These are phyloP conservation scores for Setophaga coronata DNA, from an alignment of 2,113 vertebrate species.

Conservation along the genomic window DNA sequence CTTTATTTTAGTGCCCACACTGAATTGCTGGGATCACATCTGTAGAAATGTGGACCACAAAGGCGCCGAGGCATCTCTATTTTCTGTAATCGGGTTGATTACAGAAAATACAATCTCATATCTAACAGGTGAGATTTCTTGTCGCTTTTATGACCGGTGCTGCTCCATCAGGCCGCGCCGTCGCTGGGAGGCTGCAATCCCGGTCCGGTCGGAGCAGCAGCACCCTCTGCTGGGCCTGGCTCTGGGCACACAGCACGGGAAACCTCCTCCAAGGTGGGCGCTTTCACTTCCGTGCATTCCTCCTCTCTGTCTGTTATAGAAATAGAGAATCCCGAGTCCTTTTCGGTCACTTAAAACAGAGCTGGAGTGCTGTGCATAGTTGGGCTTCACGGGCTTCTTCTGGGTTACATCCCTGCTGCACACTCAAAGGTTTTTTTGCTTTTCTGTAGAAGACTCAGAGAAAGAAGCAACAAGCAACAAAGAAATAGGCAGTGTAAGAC, in stretches of 20 bases:
- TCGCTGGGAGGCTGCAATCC: accelerated
- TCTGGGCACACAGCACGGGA: accelerated
- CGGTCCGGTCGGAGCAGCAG: not conserved
- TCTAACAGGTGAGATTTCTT: accelerated
- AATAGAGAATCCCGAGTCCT: accelerated
- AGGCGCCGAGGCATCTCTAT: accelerated
- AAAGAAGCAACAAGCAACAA: not conserved
- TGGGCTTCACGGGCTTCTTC: not conserved
- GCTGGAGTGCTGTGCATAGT: accelerated
- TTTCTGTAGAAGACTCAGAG: not conserved
- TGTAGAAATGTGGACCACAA: accelerated
- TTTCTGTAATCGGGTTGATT: too few relatives aligned
- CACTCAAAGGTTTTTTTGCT: not conserved
- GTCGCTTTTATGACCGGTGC: accelerated
- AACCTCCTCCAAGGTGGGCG: accelerated
- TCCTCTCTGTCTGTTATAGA: accelerated
- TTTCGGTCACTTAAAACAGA: accelerated
- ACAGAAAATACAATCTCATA: not conserved
- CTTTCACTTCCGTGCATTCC: accelerated
- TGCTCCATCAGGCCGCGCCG: accelerated
- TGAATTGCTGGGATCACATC: not conserved
- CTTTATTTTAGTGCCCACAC: not conserved
- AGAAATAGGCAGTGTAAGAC: not conserved
- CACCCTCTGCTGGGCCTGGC: conserved; percentile 2
- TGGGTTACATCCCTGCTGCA: accelerated